Evolutionary conservation across 2,113 vertebrate genomes (phyloP).

Genomic region (Heteronetta atricapilla): DNA sequence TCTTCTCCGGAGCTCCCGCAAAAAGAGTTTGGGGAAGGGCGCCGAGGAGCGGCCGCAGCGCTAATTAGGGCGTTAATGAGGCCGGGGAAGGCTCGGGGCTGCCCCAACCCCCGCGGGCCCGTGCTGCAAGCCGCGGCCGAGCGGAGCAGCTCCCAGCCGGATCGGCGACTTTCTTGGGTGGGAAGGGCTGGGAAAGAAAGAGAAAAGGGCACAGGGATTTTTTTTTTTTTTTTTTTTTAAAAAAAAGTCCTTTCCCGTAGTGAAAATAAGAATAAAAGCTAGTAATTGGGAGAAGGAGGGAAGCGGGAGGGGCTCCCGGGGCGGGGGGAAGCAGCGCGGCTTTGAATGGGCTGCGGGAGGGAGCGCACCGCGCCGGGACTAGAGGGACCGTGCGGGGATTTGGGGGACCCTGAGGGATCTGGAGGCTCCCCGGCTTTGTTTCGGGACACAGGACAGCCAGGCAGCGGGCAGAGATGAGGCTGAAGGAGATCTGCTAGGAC

Average conservation of each 20-base stretch:
- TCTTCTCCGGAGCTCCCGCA: neutral
- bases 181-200: neutral
- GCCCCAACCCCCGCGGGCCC: neutral
- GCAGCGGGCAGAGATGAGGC: neutral
- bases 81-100: neutral
- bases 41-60: neutral
- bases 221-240: neutral
- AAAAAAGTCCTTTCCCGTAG: neutral
- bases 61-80: neutral
- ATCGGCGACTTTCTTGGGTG: neutral
- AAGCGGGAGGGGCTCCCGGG: neutral
- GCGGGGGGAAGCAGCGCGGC: neutral
- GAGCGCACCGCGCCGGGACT: neutral
- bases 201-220: no score
- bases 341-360: neutral
- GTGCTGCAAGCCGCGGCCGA: neutral
- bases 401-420: no score
- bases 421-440: no score
- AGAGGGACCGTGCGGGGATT: no score
- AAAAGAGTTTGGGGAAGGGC: no score
- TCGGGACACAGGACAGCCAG: neutral
- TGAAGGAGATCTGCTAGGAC: neutral
- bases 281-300: neutral
- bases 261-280: no score
- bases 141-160: neutral